phyloP scores from a whole-genome alignment of 2,888 invertebrate species.

The Phengaris arion region DNA sequence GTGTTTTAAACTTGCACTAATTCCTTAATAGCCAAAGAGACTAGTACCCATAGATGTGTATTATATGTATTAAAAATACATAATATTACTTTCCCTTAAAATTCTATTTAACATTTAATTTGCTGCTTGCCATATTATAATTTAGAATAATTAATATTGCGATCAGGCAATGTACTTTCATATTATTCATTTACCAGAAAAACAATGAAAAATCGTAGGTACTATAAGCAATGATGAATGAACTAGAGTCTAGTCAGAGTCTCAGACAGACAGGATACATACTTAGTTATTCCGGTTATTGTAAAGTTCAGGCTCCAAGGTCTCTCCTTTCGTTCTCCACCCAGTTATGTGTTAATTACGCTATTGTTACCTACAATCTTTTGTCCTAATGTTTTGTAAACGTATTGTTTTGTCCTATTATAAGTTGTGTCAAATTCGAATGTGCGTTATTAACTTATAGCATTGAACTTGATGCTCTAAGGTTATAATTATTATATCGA shows the following conservation, averaged over 20 bases:
- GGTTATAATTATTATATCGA: too few relatives aligned
- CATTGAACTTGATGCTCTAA: too few relatives aligned
- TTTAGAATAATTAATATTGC: not conserved
- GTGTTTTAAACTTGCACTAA: too few relatives aligned
- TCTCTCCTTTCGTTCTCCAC: constrained; percentile 53
- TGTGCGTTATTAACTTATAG: too few relatives aligned
- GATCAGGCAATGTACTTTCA: too few relatives aligned
- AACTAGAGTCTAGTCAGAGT: not conserved
- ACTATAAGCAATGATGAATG: too few relatives aligned
- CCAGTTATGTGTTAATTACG: constrained; percentile 46
- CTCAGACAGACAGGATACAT: not conserved
- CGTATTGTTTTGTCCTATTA: not conserved
- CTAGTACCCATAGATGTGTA: too few relatives aligned
- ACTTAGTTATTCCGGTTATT: constrained; percentile 58
- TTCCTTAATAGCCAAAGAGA: too few relatives aligned
- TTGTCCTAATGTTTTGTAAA: constrained; percentile 33
- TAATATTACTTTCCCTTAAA: not conserved
- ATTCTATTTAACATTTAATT: not conserved
- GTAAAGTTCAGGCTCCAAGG: constrained; percentile 68
- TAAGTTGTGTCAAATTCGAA: not conserved
- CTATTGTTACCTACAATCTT: constrained; percentile 43
- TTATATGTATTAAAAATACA: too few relatives aligned
- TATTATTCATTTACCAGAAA: too few relatives aligned
- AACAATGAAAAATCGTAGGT: too few relatives aligned
- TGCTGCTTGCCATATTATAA: not conserved